Conservation (phyloP, 2,113 vertebrate species). For the Antigone vipio region DNA sequence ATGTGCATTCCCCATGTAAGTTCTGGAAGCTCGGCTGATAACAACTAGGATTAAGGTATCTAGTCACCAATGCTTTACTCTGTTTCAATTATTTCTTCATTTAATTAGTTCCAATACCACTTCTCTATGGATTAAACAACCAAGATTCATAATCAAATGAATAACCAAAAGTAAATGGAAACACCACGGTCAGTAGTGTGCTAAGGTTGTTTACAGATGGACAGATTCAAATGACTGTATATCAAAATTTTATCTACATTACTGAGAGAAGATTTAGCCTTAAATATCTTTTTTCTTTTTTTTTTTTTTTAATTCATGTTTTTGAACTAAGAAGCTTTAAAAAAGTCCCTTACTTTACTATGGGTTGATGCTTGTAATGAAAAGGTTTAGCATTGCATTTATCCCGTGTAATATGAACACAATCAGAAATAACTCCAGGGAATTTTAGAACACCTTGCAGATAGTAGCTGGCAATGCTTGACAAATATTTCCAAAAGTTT, state of each 20-base stretch:
- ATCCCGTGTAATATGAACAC: background rate
- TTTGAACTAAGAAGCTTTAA: background rate
- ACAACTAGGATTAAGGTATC: background rate
- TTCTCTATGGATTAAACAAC: background rate
- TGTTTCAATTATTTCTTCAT: background rate
- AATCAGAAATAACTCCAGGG: background rate
- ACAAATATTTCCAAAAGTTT: background rate
- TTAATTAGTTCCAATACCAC: background rate
- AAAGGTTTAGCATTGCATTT: background rate
- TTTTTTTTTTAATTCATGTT: background rate
- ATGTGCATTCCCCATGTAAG: background rate
- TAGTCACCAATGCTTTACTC: background rate
- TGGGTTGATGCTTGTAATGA: background rate
- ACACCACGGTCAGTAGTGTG: rapidly evolving
- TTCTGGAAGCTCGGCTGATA: background rate
- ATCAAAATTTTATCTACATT: background rate
- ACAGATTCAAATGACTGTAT: background rate
- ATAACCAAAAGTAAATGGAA: background rate
- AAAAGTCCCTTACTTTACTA: background rate
- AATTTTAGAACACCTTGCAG: background rate
- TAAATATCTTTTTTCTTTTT: background rate
- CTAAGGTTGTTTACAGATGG: background rate
- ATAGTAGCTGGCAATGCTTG: background rate
- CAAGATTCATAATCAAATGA: background rate
- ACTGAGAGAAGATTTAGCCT: background rate